A percentile compares a stretch with the other conserved stretches of the same genome.
These are phyloP conservation scores for Drosophila koepferae DNA, from an alignment of 2,888 invertebrate species.

Conservation along the genomic window DNA sequence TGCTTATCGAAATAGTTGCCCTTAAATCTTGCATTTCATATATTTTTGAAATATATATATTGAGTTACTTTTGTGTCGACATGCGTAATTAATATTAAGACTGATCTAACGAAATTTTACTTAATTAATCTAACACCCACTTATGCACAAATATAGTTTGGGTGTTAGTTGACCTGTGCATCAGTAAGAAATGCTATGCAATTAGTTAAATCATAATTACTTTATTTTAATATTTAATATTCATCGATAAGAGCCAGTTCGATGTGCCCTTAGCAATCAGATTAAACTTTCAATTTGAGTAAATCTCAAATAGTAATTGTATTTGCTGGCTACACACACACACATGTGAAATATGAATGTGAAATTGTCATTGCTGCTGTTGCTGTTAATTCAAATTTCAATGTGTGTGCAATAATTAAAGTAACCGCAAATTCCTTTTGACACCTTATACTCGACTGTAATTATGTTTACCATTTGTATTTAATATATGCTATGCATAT, in stretches of 20 bases:
- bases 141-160: not conserved
- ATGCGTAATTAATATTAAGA: not conserved
- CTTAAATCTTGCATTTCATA: not conserved
- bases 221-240: slow-evolving; percentile 15
- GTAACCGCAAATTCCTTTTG: slow-evolving; percentile 50
- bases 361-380: slow-evolving; percentile 3
- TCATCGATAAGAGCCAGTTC: not conserved
- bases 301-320: not conserved
- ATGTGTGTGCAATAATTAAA: slow-evolving; percentile 37
- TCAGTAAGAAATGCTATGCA: not conserved
- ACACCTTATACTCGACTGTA: slow-evolving; percentile 36
- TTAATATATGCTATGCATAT: not conserved
- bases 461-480: slow-evolving; percentile 33
- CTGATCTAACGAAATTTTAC: not conserved
- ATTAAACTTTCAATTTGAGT: slow-evolving; percentile 7
- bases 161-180: not conserved
- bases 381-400: slow-evolving; percentile 9
- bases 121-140: not conserved
- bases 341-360: slow-evolving; percentile 31
- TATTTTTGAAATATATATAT: not conserved
- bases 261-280: not conserved
- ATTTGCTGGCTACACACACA: no score
- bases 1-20: not conserved
- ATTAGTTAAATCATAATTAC: slow-evolving; percentile 6
- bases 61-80: not conserved